Evolutionary conservation across 1,140 invertebrate species (phyloP), one percentile per base, ranked within the genome.

Genomic region (Alviniconcha marisindica): DNA sequence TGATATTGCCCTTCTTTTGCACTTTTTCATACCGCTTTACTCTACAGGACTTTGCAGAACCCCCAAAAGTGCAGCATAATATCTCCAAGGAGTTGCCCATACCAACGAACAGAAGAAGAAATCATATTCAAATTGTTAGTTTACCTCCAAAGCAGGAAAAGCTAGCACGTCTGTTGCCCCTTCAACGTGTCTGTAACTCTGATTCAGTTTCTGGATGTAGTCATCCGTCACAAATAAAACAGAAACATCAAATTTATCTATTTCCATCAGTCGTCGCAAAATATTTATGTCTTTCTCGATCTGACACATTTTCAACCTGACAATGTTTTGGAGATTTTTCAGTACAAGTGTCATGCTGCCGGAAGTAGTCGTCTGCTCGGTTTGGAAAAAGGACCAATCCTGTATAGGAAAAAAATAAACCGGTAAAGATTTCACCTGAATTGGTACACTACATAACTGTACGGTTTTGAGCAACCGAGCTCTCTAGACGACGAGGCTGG

Each of bases 91-190:
- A 12, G 24, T 60, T 60, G 56, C 24, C n/a, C 48, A 51, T 51
- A 51, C 21, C 7, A 51, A 51, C 48, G 21, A 7, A 51, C 48
- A 66, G 14, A 71, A 71, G 10, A 38, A 36, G 7, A 33, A 33
- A 71, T 14, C 4, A 5, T n/a, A n/a, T 63, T 5, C 7, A 12
- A 14, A 63, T 24, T 63, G 60, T n/a, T 14, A 63, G 33, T 31
- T 76, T 84, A 88, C 87, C 63, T 89, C 87, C 51, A 84, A 66
- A 54, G 82, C 84, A 1, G 88, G 88, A 78, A 89, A 89, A 21
- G 87, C 84, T 63, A 89, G 66, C 36, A 89, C 87, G 63, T 89
- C 88, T 60, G 88, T 89, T 1, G 87, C 73, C 81, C 82, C 82
- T 66, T 86, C 80, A 33, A 76, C 73, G 42, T 81, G 44, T 80